Percentiles rank a stretch among this genome's conserved stretches.
phyloP scores from a whole-genome alignment of 2,113 vertebrate genomes.

The Castor canadensis region DNA sequence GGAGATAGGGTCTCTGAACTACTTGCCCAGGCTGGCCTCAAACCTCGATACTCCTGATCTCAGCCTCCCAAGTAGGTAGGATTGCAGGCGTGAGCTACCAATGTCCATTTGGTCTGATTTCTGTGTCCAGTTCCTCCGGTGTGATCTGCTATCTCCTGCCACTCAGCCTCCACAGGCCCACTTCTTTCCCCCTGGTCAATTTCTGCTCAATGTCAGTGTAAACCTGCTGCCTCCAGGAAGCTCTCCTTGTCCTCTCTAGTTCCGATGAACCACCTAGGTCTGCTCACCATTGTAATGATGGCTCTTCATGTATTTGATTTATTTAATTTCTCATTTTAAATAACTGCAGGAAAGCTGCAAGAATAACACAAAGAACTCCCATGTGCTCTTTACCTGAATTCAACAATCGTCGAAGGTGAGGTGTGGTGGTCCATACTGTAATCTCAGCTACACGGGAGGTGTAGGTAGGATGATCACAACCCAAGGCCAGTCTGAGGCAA shows the following conservation, averaged over 20 bases:
- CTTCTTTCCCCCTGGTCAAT: neutral
- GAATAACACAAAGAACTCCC: slow-evolving; percentile 32
- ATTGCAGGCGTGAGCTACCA: too few relatives aligned
- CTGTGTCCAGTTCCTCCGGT: neutral
- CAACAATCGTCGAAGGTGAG: too few relatives aligned
- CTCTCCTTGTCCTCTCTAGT: neutral
- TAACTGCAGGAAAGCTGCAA: neutral
- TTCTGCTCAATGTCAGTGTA: neutral
- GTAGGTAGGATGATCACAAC: too few relatives aligned
- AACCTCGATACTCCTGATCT: too few relatives aligned
- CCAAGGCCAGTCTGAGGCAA: too few relatives aligned
- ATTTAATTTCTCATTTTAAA: slow-evolving; percentile 18
- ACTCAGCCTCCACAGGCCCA: neutral
- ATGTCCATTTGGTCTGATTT: too few relatives aligned
- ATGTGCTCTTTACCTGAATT: neutral
- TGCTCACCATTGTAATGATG: neutral
- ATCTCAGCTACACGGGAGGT: too few relatives aligned
- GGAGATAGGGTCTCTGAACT: too few relatives aligned
- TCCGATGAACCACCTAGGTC: neutral
- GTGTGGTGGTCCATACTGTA: too few relatives aligned
- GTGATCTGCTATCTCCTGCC: neutral
- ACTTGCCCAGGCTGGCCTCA: too few relatives aligned
- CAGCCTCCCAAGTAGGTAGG: too few relatives aligned
- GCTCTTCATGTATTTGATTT: neutral
- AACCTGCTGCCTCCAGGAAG: neutral